phyloP scores from a whole-genome alignment of 1,140 invertebrate species.

The Drosophila persimilis region DNA sequence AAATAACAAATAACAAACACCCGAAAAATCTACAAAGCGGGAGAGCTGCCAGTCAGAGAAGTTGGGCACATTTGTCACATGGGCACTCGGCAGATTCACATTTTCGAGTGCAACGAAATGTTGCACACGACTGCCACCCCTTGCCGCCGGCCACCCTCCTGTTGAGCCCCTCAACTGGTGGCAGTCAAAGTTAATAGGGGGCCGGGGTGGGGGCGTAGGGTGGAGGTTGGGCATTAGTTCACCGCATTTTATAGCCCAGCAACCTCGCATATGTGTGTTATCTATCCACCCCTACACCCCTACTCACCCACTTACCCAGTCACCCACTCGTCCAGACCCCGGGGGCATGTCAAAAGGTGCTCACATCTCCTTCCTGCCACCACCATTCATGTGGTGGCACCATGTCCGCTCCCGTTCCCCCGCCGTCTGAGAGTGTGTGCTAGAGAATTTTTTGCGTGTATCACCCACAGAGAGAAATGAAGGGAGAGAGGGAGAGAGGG shows the following conservation, averaged over 20 bases:
- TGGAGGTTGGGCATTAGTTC: conserved; percentile 41
- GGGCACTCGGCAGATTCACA: conserved; percentile 23
- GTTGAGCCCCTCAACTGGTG: background rate
- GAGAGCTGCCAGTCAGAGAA: conserved; percentile 31
- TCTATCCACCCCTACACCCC: conserved; percentile 11
- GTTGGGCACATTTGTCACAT: conserved; percentile 69
- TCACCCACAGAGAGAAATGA: conserved; percentile 15
- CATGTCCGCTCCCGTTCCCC: background rate
- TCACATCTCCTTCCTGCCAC: conserved; percentile 11
- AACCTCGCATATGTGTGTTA: conserved; percentile 32
- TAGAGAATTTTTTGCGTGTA: conserved; percentile 12
- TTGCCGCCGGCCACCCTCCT: background rate
- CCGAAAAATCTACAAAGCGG: background rate
- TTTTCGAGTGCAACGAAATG: conserved; percentile 60
- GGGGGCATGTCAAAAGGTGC: conserved; percentile 63
- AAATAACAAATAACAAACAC: conserved; percentile 22
- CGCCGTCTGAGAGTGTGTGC: background rate
- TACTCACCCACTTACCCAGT: background rate
- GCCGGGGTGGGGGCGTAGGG: background rate
- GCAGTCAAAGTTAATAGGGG: conserved; percentile 52
- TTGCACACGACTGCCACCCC: conserved; percentile 22
- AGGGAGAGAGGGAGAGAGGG: background rate
- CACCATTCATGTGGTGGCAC: too few species aligned
- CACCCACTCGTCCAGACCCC: background rate
- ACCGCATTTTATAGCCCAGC: conserved; percentile 59